A percentile compares a stretch with the other conserved stretches of the same genome.
Conservation (phyloP, 2,113 vertebrate genomes). For the Psittacula cyanocephala region DNA sequence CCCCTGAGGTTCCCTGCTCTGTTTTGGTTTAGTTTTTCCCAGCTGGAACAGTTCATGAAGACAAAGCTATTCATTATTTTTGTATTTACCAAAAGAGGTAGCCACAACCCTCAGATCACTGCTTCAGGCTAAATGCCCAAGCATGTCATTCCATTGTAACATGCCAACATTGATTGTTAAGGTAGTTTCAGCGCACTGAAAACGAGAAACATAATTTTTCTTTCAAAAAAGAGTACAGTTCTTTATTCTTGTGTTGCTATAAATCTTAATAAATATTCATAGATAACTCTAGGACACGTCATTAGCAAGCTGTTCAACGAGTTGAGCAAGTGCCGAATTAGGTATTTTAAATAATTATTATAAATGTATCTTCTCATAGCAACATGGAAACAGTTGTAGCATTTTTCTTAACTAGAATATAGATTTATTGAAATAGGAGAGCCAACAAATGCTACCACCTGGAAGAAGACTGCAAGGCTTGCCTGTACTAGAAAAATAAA, state of each 20-base stretch:
- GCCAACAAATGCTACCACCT: neutral
- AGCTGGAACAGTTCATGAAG: neutral
- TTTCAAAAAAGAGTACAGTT: neutral
- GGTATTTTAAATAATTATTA: slow-evolving; percentile 42
- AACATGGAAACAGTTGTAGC: neutral
- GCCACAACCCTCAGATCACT: neutral
- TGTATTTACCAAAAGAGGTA: neutral
- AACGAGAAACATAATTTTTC: slow-evolving; percentile 23
- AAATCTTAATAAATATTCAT: slow-evolving; percentile 52
- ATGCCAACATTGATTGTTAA: slow-evolving; percentile 11
- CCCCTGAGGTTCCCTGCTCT: neutral
- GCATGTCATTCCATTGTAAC: neutral
- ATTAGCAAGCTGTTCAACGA: slow-evolving; percentile 56
- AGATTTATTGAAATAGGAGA: neutral
- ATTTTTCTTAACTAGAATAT: neutral
- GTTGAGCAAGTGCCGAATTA: slow-evolving; percentile 1
- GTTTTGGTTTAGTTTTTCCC: neutral
- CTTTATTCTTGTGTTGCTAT: slow-evolving; percentile 4
- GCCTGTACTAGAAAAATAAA: neutral
- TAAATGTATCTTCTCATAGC: neutral
- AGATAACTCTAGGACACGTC: slow-evolving; percentile 26
- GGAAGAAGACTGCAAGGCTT: neutral
- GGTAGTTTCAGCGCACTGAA: slow-evolving; percentile 34
- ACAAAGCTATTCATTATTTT: neutral
- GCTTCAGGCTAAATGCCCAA: slow-evolving; percentile 27